Base-by-base conservation (phyloP, 2,888 invertebrate species). In the Lutraria lutraria region DNA sequence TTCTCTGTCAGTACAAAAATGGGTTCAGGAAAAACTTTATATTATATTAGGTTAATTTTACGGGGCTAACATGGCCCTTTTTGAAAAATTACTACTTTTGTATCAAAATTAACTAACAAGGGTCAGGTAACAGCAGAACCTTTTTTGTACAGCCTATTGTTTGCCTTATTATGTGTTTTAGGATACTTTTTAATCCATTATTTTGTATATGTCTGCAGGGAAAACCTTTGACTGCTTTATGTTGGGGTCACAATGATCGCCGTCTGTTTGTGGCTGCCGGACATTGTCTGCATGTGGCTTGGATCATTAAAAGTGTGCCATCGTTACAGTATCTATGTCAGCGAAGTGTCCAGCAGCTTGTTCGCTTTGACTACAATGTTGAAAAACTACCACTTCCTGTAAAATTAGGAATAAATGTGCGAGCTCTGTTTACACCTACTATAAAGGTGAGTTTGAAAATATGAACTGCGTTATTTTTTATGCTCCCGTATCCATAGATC, bases 181-280 rank as follows among this genome's bases (percentile, higher is more conserved):
- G 3, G 3, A 25, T 25, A n/a, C n/a, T 68, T 25, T 25, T 4
- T 12, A n/a, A 0, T 68, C 0, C 13, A 21, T 25, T 76, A 31
- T 16, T 4, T 16, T 76, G 13, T 76, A 34, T 63, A 19, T 80
- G 68, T 82, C 93, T 93, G 0, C 93, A 96, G 96, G 95, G 95
- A 60, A 96, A 98, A 93, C 98, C 98, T 10, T 98, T 99, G 86
- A 98, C 99, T 83, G 99, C 99, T 0, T 97, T 99, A 95, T 99
- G 99, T 15, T 99, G 99, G 99, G 99, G 99, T 53, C 99, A 99
- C 97, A 99, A 99, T 96, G 99, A 99, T 96, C 98, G 98, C 94
- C 97, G 99, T 53, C 97, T 99, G 93, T 99, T 99, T 97, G 98
- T 99, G 90, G 98, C 98, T 8, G 98, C 98, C 6, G 99, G 99